These are phyloP conservation scores for Eublepharis macularius DNA, from an alignment of 2,113 vertebrate species.

Conservation along the genomic window DNA sequence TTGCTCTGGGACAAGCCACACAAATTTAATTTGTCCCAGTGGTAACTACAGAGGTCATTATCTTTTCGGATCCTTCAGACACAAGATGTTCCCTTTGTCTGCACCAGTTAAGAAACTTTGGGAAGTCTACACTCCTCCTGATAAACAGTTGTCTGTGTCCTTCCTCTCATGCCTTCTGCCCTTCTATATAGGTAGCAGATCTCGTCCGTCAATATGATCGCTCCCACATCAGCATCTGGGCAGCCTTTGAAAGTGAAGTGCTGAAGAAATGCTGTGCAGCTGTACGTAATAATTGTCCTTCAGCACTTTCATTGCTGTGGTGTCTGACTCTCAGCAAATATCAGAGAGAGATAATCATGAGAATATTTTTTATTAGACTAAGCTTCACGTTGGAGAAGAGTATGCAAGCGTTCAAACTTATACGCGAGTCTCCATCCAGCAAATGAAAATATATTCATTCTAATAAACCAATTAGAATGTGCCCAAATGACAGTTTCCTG, in stretches of 20 bases:
- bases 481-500: neutral
- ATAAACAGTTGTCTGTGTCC: neutral
- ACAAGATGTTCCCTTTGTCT: neutral
- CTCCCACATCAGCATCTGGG: slow-evolving; percentile 83
- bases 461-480: neutral
- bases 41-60: neutral
- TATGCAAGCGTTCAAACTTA: neutral
- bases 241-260: slow-evolving; percentile 64
- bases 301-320: neutral
- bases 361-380: neutral
- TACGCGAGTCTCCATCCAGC: neutral
- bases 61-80: neutral
- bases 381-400: neutral
- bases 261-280: slow-evolving; percentile 78
- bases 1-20: no score
- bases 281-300: slow-evolving; percentile 57
- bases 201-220: slow-evolving; percentile 77
- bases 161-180: neutral
- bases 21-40: neutral
- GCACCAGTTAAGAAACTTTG: neutral
- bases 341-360: neutral
- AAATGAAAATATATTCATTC: neutral
- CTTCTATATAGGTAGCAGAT: slow-evolving; percentile 72
- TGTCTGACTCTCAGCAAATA: neutral
- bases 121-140: neutral